Percentiles rank a stretch among this genome's conserved stretches.
These are phyloP conservation scores for Chionoecetes opilio DNA, from an alignment of 1,140 invertebrate genomes.

Conservation along the genomic window DNA sequence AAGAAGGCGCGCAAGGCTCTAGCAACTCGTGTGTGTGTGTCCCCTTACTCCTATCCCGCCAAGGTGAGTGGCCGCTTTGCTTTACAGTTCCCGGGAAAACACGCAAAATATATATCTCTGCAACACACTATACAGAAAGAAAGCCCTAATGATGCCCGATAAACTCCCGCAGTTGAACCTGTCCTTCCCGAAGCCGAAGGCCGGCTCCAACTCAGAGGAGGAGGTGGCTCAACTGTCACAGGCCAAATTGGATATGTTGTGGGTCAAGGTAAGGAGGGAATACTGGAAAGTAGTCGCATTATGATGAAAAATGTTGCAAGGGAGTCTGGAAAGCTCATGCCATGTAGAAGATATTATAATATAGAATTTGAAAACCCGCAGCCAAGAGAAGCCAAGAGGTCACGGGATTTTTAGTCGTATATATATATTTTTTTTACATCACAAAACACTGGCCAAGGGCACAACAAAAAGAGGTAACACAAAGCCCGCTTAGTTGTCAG, in stretches of 20 bases:
- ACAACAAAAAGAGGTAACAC: no score
- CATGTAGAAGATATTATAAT: no score
- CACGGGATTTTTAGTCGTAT: no score
- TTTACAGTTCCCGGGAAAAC: background rate
- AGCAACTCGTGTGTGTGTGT: constrained; percentile 69
- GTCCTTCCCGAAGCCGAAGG: constrained; percentile 43
- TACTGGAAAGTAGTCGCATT: background rate
- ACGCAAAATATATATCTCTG: no score
- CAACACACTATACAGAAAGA: background rate
- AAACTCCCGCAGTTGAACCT: constrained; percentile 55
- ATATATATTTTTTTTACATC: no score
- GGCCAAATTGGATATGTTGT: constrained; percentile 61
- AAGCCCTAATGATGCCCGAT: background rate
- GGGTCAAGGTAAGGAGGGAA: constrained; percentile 55
- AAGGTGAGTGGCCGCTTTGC: constrained; percentile 55
- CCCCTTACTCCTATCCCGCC: constrained; percentile 77
- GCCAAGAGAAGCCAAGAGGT: no score
- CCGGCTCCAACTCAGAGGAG: constrained; percentile 41
- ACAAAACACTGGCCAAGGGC: no score
- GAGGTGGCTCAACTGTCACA: constrained; percentile 35
- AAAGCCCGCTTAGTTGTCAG: no score
- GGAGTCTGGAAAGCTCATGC: no score
- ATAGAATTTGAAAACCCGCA: no score
- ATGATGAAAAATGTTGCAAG: constrained; percentile 12
- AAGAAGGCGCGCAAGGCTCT: constrained; percentile 74